Conservation (phyloP, 2,888 invertebrate species). For the Pasiphila rectangulata region DNA sequence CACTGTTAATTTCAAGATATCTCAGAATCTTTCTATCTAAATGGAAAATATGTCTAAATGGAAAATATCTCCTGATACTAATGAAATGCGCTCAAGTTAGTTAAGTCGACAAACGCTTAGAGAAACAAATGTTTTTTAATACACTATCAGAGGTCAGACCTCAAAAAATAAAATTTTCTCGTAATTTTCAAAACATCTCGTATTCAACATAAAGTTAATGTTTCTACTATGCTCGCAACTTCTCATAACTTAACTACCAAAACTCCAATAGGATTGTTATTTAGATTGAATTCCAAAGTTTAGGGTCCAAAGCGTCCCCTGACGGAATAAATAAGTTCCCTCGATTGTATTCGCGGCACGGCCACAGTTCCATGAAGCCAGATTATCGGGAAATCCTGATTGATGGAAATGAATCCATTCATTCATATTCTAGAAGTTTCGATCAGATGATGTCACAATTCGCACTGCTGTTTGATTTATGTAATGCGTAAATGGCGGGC, state of each 20-base stretch:
- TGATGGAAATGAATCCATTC: slow-evolving; percentile 18
- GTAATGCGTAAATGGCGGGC: background rate
- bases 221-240: slow-evolving; percentile 1
- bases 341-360: slow-evolving; percentile 44
- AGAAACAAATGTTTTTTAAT: too few species aligned
- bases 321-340: slow-evolving; percentile 30
- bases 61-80: too few species aligned
- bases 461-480: slow-evolving; percentile 4
- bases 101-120: too few species aligned
- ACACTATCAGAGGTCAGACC: too few species aligned
- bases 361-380: slow-evolving; percentile 35
- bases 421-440: slow-evolving; percentile 33
- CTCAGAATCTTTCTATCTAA: too few species aligned
- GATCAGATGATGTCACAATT: slow-evolving; percentile 22
- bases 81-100: too few species aligned
- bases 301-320: slow-evolving; percentile 41
- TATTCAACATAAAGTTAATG: too few species aligned
- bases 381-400: slow-evolving; percentile 27
- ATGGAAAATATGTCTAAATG: too few species aligned
- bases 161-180: too few species aligned
- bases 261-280: slow-evolving; percentile 39
- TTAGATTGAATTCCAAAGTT: slow-evolving; percentile 49
- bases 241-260: slow-evolving; percentile 30
- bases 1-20: too few species aligned
- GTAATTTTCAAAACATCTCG: too few species aligned